A percentile compares a stretch with the other conserved stretches of the same genome.
These are phyloP conservation scores for Thalpophila matura DNA, from an alignment of 2,888 invertebrate genomes.

Conservation along the genomic window DNA sequence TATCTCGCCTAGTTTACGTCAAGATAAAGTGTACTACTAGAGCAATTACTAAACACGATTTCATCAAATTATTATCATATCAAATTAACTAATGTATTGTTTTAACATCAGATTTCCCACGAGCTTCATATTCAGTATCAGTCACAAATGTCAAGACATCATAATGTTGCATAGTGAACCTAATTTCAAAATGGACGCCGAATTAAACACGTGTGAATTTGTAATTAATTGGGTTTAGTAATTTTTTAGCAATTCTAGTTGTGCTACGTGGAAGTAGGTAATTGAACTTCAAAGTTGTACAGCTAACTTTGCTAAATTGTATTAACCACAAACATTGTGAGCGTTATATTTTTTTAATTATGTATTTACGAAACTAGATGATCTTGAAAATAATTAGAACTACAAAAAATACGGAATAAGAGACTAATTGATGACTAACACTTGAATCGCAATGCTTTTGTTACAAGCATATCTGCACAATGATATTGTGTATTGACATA, in stretches of 20 bases:
- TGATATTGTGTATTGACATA: no score
- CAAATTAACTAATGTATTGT: constrained; percentile 51
- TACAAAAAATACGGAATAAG: background rate
- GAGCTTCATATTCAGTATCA: constrained; percentile 44
- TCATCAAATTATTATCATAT: constrained; percentile 46
- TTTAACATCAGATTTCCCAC: constrained; percentile 55
- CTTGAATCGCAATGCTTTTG: no score
- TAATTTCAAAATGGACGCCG: constrained; percentile 54
- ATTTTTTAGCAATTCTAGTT: constrained; percentile 28
- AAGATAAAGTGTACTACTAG: constrained; percentile 3
- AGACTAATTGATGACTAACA: background rate
- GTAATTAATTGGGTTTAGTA: constrained; percentile 46
- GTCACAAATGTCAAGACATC: constrained; percentile 51
- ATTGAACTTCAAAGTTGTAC: background rate
- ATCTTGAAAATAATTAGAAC: background rate
- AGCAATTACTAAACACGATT: constrained; percentile 49
- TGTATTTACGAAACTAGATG: background rate
- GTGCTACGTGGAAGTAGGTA: constrained; percentile 10
- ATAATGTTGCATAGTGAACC: constrained; percentile 40
- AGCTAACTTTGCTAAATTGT: background rate
- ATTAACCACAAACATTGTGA: no score
- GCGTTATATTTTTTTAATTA: no score
- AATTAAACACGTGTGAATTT: constrained; percentile 57
- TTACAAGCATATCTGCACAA: no score
- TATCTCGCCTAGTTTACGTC: constrained; percentile 24